Evolutionary conservation across 2,888 invertebrate species (phyloP).

Genomic region (Physocephala rufipes): DNA sequence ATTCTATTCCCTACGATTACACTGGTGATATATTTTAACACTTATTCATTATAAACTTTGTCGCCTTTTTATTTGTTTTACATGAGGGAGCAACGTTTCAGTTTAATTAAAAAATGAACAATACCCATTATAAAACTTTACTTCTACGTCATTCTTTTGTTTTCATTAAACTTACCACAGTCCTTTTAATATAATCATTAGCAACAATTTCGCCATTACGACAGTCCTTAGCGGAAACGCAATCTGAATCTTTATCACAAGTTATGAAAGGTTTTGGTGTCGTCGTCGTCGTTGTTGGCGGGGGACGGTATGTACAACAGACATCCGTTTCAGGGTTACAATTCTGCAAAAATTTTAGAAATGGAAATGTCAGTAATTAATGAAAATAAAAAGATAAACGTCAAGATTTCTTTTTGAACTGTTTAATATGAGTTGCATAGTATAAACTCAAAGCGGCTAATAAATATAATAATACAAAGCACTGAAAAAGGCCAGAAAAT

Average conservation of each 20-base stretch:
- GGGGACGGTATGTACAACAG: conserved; percentile 64
- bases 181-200: conserved; percentile 56
- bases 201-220: conserved; percentile 60
- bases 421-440: too few relatives aligned
- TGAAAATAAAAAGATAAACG: too few relatives aligned
- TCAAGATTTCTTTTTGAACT: too few relatives aligned
- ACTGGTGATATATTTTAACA: too few relatives aligned
- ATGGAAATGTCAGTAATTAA: conserved; percentile 14
- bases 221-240: conserved; percentile 61
- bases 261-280: conserved; percentile 54
- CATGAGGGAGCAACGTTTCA: too few relatives aligned
- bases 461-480: too few relatives aligned
- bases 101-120: too few relatives aligned
- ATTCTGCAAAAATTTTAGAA: conserved; percentile 58
- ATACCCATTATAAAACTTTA: not conserved
- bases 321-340: conserved; percentile 64
- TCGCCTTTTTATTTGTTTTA: too few relatives aligned
- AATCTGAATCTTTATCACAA: conserved; percentile 58
- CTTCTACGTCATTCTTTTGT: not conserved
- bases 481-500: too few relatives aligned
- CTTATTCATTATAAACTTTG: too few relatives aligned
- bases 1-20: too few relatives aligned
- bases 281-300: conserved; percentile 55
- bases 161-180: conserved; percentile 57
- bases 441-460: too few relatives aligned